Base-by-base conservation (phyloP, 1,140 invertebrate genomes). In the Aporrectodea caliginosa region DNA sequence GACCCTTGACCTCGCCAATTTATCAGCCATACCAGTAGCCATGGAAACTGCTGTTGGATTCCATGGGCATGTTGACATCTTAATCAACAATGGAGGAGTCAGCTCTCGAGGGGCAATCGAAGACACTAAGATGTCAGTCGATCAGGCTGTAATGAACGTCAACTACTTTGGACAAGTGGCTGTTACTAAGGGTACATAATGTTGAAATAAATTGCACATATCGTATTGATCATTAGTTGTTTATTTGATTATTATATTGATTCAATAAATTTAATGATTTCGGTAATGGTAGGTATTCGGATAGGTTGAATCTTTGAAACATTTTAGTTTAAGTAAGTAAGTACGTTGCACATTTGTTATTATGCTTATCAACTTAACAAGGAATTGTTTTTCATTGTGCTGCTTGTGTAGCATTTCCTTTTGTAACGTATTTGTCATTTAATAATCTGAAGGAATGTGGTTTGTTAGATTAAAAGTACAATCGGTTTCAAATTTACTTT, bases 81-180 rank as follows among this genome's bases (percentile, higher is more conserved):
- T 98, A 1, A 92, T 98, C 29, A 97, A 98, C 86, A 98, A 98
- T 91, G 95, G 93, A 73, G 96, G 96, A 0, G 91, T 96, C 74
- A 94, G 93, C 72, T 92, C 93, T 82, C 89, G 97, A 84, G 95
- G 95, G 6, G 90, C 91, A 83, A 92, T 94, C 76, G 80, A 92
- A 29, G 89, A 93, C 71, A 97, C 96, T 1, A 89, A 91, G 69
- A 85, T 95, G n/a, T 92, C 94, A 85, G 94, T 98, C 34, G 93
- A 97, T 88, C 90, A 93, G 73, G 92, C 93, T 91, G 90, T 98
- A 27, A 98, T 98, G 96, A 87, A 92, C 33, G 92, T 97, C 1
- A 98, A 98, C 90, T 98, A 96, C 89, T 96, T 98, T 90, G 95
- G 95, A 33, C 92, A 95, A 83, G 91, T 98, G 79, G 93, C 93